Conservation (phyloP, 2,888 invertebrate genomes). For the Coelopa pilipes region DNA sequence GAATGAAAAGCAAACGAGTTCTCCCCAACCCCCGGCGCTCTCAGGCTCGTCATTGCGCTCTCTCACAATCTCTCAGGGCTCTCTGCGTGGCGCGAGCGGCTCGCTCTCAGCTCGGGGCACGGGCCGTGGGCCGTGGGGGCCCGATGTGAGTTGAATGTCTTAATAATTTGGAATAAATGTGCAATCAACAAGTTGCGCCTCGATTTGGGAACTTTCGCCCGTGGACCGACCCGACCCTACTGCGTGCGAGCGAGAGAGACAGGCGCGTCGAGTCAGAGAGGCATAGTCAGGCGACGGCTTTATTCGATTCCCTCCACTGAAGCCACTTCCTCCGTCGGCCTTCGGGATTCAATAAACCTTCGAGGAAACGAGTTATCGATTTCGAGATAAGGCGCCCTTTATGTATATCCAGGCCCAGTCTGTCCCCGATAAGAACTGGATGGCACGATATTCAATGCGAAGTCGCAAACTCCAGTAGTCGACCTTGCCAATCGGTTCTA, state of each 20-base stretch:
- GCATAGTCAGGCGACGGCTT: too few species aligned
- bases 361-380: too few species aligned
- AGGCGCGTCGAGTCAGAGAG: not conserved
- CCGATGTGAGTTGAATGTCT: constrained; percentile 33
- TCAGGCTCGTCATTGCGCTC: not conserved
- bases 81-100: not conserved
- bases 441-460: too few species aligned
- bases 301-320: too few species aligned
- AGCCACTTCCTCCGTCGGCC: too few species aligned
- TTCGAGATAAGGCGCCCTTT: too few species aligned
- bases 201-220: not conserved
- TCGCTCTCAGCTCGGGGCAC: not conserved
- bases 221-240: not conserved
- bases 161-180: constrained; percentile 11
- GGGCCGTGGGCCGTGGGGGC: not conserved
- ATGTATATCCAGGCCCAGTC: too few species aligned
- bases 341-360: too few species aligned
- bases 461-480: too few species aligned
- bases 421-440: too few species aligned
- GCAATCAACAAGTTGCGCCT: constrained; percentile 39
- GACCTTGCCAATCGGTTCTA: too few species aligned
- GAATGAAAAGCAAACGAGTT: not conserved
- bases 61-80: not conserved
- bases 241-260: not conserved
- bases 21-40: not conserved